A percentile compares a stretch with the other conserved stretches of the same genome.
Conservation (phyloP, 2,113 vertebrate genomes). For the Symphodus melops region DNA sequence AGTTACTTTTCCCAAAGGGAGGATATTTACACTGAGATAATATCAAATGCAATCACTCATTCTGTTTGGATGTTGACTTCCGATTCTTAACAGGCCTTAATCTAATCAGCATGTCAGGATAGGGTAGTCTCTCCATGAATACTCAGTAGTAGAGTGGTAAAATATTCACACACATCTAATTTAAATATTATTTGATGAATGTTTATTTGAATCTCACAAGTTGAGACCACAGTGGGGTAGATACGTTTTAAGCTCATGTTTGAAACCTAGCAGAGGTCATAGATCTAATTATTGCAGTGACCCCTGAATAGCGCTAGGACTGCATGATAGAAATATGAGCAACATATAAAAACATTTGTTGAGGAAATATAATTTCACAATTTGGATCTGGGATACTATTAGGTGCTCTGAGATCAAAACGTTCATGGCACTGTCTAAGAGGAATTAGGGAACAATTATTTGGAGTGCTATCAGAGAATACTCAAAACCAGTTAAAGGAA, state of each 20-base stretch:
- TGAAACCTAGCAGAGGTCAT: neutral
- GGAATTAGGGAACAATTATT: too few species aligned
- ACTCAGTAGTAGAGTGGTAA: neutral
- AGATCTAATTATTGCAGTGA: too few species aligned
- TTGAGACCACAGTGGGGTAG: neutral
- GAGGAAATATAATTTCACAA: too few species aligned
- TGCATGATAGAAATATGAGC: too few species aligned
- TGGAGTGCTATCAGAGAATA: too few species aligned
- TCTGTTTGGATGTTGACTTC: slow-evolving; percentile 32
- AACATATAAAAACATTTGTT: too few species aligned
- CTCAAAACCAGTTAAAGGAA: too few species aligned
- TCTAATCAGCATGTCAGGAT: slow-evolving; percentile 14
- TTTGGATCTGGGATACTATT: too few species aligned
- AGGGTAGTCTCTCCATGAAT: slow-evolving; percentile 1
- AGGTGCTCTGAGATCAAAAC: too few species aligned
- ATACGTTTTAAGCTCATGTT: neutral
- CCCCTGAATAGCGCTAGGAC: neutral
- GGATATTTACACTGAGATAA: neutral
- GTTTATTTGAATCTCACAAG: neutral
- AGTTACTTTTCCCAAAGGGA: neutral
- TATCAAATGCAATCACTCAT: slow-evolving; percentile 23
- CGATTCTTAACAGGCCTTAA: slow-evolving; percentile 22
- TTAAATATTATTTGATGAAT: neutral
- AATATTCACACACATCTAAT: neutral
- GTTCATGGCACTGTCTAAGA: too few species aligned